Evolutionary conservation across 1,140 invertebrate genomes (phyloP), one percentile per base, ranked within the genome.

Genomic region (Calephelis virginiensis): DNA sequence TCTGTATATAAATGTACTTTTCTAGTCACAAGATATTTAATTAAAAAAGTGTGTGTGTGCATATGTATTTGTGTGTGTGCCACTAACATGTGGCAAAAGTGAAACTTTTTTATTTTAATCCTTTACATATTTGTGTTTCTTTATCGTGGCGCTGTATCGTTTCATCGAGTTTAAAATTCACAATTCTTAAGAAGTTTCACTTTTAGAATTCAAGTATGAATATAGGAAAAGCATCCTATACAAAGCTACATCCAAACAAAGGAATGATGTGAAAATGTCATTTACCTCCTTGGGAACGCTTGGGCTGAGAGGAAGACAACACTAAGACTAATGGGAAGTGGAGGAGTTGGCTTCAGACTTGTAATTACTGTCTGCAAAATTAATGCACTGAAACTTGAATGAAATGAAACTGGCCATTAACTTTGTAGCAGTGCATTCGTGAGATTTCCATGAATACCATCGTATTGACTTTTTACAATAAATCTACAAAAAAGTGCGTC

Each of bases 341-440:
- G 77, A 77, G 76, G 78, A 76, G 82, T 75, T 78, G 80, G 83
- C 78, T 83, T 74, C 75, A 75, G 80, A 87, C 83, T 86, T 82
- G 82, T 89, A 90, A 90, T 90, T 89, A 89, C 88, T 77, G 77
- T 80, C 74, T 89, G 85, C 86, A 89, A 89, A 86, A 89, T 88
- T 86, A 90, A 90, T 89, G 85, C 84, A 86, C 80, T 79, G 79
- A 84, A 85, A 90, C 86, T 85, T 82, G 80, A 76, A 83, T 83
- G 83, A 90, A 90, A 88, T 86, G 79, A 88, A 88, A 86, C 81
- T 83, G 72, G 82, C 76, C 76, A 81, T 81, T 72, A 83, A 86
- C 75, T 86, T 83, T 70, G 68, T 73, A 69, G 63, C 69, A 68
- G 60, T 67, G 67, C 67, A 68, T 65, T 67, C 65, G 63, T 64